These are phyloP conservation scores for Hedya salicella DNA, from an alignment of 2,888 invertebrate species.

Conservation along the genomic window DNA sequence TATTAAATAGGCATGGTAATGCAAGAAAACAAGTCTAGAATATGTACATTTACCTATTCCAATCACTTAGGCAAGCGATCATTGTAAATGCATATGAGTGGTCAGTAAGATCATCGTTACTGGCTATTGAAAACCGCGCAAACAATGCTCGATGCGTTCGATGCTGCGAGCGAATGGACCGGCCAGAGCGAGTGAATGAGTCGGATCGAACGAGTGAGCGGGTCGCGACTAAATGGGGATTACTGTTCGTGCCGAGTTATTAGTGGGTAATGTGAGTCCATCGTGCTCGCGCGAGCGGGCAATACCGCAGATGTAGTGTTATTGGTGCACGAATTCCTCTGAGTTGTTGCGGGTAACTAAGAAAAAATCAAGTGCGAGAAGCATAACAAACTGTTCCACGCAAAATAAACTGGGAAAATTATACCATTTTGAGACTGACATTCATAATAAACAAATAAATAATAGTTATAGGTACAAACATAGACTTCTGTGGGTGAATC, in stretches of 20 bases:
- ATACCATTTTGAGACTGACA: no score
- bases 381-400: no score
- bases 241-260: slow-evolving; percentile 1
- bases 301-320: neutral
- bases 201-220: neutral
- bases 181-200: slow-evolving; percentile 8
- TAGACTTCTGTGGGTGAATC: no score
- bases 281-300: neutral
- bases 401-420: no score
- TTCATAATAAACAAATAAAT: no score
- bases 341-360: neutral
- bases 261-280: slow-evolving; percentile 1
- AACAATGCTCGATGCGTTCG: slow-evolving; percentile 13
- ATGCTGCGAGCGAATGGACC: slow-evolving; percentile 4
- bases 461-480: no score
- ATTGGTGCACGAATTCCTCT: neutral
- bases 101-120: neutral
- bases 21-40: no score
- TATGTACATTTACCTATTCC: no score
- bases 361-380: neutral
- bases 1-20: no score
- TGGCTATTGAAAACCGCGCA: slow-evolving; percentile 9
- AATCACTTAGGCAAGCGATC: no score
- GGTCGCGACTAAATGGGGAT: neutral
- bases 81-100: neutral